Percentiles rank a stretch among this genome's conserved stretches.
These are phyloP conservation scores for Listronotus bonariensis DNA, from an alignment of 1,140 invertebrate species.

Conservation along the genomic window DNA sequence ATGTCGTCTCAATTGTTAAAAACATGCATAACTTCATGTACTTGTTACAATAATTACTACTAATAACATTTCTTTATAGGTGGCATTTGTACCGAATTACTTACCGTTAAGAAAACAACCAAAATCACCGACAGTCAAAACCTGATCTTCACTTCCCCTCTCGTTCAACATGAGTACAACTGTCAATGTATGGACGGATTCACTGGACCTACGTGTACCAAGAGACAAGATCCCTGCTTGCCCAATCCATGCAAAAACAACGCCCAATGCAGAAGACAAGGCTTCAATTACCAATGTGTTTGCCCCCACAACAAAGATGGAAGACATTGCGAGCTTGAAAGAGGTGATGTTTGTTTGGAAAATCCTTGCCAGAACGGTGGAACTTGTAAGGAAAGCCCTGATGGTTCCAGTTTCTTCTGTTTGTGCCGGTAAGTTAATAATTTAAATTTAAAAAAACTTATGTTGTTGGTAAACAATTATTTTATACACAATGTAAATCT, in stretches of 20 bases:
- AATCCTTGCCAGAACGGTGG: slow-evolving; percentile 89
- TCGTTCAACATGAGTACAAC: slow-evolving; percentile 73
- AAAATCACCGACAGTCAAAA: slow-evolving; percentile 76
- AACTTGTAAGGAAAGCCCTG: slow-evolving; percentile 83
- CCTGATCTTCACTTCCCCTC: slow-evolving; percentile 79
- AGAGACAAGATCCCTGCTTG: slow-evolving; percentile 86
- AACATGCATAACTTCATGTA: too few relatives aligned
- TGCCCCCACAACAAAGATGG: slow-evolving; percentile 80
- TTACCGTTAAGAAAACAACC: slow-evolving; percentile 71
- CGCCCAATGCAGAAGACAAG: slow-evolving; percentile 80
- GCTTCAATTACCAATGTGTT: slow-evolving; percentile 80
- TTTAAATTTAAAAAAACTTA: background rate
- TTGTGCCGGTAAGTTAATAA: slow-evolving; percentile 68
- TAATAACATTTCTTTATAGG: slow-evolving; percentile 39
- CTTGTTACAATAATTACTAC: too few relatives aligned
- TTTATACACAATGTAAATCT: too few relatives aligned
- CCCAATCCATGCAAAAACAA: slow-evolving; percentile 85
- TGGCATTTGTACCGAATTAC: slow-evolving; percentile 73
- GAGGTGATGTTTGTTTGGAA: slow-evolving; percentile 79
- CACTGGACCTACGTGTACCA: slow-evolving; percentile 77
- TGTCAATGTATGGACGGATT: slow-evolving; percentile 83
- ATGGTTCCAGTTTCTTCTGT: slow-evolving; percentile 87
- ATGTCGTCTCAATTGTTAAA: too few relatives aligned
- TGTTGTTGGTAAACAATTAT: too few relatives aligned
- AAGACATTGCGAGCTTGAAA: slow-evolving; percentile 80